Percentiles rank a stretch among this genome's conserved stretches.
Conservation (phyloP, 1,140 invertebrate species). For the Acyrthosiphon pisum region DNA sequence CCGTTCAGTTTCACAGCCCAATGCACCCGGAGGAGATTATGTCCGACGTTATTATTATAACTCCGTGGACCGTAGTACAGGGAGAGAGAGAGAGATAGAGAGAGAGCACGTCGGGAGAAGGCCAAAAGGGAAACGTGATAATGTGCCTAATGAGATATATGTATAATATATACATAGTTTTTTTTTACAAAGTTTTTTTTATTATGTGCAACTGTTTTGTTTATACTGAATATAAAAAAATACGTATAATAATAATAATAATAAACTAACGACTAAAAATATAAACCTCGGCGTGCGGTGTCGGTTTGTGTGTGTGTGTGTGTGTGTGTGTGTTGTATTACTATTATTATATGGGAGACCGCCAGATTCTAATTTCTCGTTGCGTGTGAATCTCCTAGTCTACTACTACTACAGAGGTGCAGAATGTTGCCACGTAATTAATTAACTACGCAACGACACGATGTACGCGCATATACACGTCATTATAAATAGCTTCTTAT, state of each 20-base stretch:
- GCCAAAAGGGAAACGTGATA: constrained; percentile 53
- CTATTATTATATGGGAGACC: constrained; percentile 12
- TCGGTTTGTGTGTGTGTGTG: not conserved
- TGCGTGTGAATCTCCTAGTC: constrained; percentile 36
- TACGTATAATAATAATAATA: constrained; percentile 39
- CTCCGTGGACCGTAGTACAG: constrained; percentile 40
- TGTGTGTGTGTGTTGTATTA: not conserved
- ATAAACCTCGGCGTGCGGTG: not conserved
- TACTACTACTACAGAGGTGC: not conserved
- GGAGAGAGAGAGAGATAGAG: not conserved
- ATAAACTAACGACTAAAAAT: constrained; percentile 38
- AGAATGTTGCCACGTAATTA: constrained; percentile 49
- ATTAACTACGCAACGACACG: constrained; percentile 29
- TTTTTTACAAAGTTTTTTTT: constrained; percentile 20
- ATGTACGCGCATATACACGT: not conserved
- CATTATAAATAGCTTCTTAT: constrained; percentile 36
- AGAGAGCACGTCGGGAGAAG: not conserved
- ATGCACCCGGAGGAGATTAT: constrained; percentile 56
- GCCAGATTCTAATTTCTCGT: constrained; percentile 50
- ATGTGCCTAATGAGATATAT: constrained; percentile 55
- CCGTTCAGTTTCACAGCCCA: constrained; percentile 56
- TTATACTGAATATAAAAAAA: constrained; percentile 34
- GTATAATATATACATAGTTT: not conserved
- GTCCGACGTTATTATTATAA: constrained; percentile 53
- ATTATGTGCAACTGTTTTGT: constrained; percentile 54